These are phyloP conservation scores for Eublepharis macularius DNA, from an alignment of 2,113 vertebrate genomes.

Conservation along the genomic window DNA sequence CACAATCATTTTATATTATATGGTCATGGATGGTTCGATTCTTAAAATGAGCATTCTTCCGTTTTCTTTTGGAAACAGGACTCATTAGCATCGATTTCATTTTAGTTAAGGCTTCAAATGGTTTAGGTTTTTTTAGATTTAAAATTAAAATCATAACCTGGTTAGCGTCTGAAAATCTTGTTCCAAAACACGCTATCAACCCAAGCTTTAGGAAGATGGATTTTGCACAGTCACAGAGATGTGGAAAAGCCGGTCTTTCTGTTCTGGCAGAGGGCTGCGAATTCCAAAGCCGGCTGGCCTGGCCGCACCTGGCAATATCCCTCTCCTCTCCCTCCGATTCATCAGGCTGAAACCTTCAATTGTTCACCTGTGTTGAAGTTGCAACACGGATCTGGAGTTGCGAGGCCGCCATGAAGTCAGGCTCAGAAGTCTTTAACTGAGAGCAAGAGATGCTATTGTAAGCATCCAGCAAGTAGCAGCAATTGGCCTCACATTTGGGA, in stretches of 20 bases:
- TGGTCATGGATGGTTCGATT: background rate
- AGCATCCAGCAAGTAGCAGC: background rate
- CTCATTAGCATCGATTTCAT: background rate
- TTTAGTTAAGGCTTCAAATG: slow-evolving; percentile 4
- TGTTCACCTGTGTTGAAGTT: background rate
- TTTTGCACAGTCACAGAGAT: background rate
- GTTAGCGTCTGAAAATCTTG: background rate
- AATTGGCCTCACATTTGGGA: slow-evolving; percentile 1
- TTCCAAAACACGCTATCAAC: background rate
- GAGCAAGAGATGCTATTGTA: background rate
- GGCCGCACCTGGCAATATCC: background rate
- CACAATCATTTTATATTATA: background rate
- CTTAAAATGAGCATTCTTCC: background rate
- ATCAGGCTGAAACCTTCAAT: too few species aligned
- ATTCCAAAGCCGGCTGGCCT: background rate
- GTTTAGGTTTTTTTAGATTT: background rate
- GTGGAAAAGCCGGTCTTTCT: background rate
- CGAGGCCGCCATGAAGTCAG: background rate
- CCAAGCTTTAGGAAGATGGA: background rate
- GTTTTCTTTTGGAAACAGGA: background rate
- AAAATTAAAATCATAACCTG: slow-evolving; percentile 8
- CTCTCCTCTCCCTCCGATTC: background rate
- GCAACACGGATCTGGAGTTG: background rate
- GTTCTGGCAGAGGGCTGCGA: background rate
- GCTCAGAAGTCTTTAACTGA: background rate